Evolutionary conservation across 2,888 invertebrate species (phyloP), one percentile per base, ranked within the genome.

Genomic region (Nasonovia ribisnigri): DNA sequence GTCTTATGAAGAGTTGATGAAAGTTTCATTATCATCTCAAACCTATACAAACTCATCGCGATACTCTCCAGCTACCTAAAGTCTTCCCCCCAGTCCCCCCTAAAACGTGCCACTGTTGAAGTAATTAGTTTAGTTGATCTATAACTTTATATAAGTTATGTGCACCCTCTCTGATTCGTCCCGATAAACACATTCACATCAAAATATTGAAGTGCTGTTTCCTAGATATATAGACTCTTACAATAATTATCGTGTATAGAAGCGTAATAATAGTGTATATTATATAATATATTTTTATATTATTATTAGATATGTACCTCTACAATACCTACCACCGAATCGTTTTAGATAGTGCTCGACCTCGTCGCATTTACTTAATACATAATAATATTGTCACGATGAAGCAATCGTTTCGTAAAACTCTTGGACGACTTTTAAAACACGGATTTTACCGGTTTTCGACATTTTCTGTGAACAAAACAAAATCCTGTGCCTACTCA

Each of bases 321-420:
- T 60, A 29, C 43, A 43, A 43, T 60, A 43, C 29, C 1, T 86
- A 57, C 57, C 46, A 29, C 11, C 36, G 48, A 57, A 57, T 43
- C 46, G 87, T 48, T 88, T 67, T 36, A 88, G 51, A 92, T 42
- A 54, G 88, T 29, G n/a, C 24, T 67, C 88, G 92, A 92, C 92
- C 92, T 92, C 88, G 92, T 88, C 84, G 77, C n/a, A 24, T 54
- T 11, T 77, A 29, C 57, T 42, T 16, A 86, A 13, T 48, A 60
- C 46, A 77, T 77, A 77, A 57, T 29, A 29, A 77, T 77, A 77
- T 16, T 46, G 88, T 42, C 67, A 11, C 29, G n/a, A 54, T 92
- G 88, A 77, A 92, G 92, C 51, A 92, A 92, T 92, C 67, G 54
- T 92, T 92, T 92, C 88, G 88, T 88, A 92, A 84, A 92, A 88